Evolutionary conservation across 2,113 vertebrate genomes (phyloP), one percentile per base, ranked within the genome.

Genomic region (human (Homo sapiens)): DNA sequence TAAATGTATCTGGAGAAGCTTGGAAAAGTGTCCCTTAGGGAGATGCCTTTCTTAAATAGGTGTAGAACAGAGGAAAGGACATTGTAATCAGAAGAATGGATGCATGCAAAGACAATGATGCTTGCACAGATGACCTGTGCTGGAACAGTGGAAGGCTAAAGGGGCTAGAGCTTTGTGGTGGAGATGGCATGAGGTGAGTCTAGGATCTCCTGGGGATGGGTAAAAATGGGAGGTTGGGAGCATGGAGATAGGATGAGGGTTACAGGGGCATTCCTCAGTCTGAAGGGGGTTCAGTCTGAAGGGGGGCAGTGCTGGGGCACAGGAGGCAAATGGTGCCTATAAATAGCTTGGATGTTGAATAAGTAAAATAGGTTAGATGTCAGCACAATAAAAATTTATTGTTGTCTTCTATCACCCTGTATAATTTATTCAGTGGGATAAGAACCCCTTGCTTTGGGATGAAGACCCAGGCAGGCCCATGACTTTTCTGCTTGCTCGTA

Each of bases 121-220:
- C 4, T 0, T 55, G 73, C 50, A 11, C 0, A 0, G 11, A 4
- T 1, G 14, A 50, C 16, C 9, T 52, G 10, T 66, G 57, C 18
- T 3, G 32, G 40, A 13, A 27, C 10, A 40, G 30, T 12, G 40
- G 76, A 35, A 83, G 7, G 20, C 66, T 40, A 73, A 48, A 64
- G 25, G 75, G 17, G 38, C 72, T 45, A 22, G 70, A 80, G 18
- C 45, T 84, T 79, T 66, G 9, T 22, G 78, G 61, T 72, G 23
- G 64, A 66, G 2, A 1, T 70, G 76, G 11, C 13, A 13, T 32
- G 16, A 72, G 66, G 2, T 35, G 50, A 64, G 12, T 55, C 35
- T 76, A 16, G 86, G 18, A 30, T 59, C 35, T 55, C 76, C 11
- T 68, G 50, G 66, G 43, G 32, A 64, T 94, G 35, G 50, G 6